Conservation (phyloP, 2,113 vertebrate genomes). For the Brachyhypopomus occidentalis region DNA sequence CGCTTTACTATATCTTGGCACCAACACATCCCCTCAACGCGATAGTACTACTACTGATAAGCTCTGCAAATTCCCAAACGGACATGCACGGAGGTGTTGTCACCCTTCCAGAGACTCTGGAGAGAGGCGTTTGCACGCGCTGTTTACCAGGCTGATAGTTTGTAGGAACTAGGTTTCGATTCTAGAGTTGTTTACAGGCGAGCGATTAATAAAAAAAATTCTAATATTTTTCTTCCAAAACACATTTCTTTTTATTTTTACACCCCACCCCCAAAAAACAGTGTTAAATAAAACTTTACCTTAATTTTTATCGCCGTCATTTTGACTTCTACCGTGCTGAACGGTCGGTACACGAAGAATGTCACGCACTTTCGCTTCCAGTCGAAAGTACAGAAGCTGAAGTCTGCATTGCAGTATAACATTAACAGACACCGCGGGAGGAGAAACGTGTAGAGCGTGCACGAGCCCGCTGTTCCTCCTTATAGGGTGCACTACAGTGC, state of each 20-base stretch:
- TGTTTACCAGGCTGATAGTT: too few relatives aligned
- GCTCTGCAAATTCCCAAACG: too few relatives aligned
- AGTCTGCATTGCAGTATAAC: conserved; percentile 26
- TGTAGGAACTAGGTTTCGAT: too few relatives aligned
- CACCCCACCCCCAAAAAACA: not conserved
- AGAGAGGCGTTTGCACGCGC: too few relatives aligned
- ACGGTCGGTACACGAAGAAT: conserved; percentile 5
- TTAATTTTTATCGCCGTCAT: conserved; percentile 52
- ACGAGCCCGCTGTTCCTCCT: not conserved
- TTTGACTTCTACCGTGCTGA: not conserved
- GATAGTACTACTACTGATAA: too few relatives aligned
- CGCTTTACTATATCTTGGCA: too few relatives aligned
- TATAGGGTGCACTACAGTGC: not conserved
- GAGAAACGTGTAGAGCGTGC: not conserved
- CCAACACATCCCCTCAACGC: too few relatives aligned
- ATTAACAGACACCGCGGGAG: conserved; percentile 51
- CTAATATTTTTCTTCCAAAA: too few relatives aligned
- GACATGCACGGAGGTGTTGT: too few relatives aligned
- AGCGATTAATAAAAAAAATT: too few relatives aligned
- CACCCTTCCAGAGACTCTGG: too few relatives aligned
- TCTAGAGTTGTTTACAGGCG: too few relatives aligned
- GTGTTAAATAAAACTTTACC: conserved; percentile 40
- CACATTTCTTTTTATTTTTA: not conserved
- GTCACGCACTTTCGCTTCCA: not conserved
- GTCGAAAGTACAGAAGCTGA: conserved; percentile 49